These are phyloP conservation scores for Nothocercus nigrocapillus DNA, from an alignment of 2,113 vertebrate species.

Conservation along the genomic window DNA sequence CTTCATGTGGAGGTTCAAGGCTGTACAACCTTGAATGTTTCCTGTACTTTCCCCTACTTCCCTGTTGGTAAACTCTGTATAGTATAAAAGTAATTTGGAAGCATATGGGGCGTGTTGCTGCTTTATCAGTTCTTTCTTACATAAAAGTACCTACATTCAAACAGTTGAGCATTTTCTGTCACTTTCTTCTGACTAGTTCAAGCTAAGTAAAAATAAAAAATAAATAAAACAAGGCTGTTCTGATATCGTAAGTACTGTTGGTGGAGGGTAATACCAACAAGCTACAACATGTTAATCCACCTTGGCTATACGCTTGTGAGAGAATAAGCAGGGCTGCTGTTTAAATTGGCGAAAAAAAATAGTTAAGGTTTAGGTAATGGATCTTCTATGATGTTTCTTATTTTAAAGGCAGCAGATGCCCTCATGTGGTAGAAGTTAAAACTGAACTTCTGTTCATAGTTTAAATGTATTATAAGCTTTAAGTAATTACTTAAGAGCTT, in stretches of 20 bases:
- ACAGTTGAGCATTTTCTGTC: neutral
- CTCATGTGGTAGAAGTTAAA: conserved; percentile 73
- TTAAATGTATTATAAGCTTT: neutral
- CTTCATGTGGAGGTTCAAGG: neutral
- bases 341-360: neutral
- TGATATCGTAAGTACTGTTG: neutral
- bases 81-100: neutral
- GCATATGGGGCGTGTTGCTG: neutral
- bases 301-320: neutral
- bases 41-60: neutral
- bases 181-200: neutral
- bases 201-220: neutral
- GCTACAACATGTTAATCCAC: neutral
- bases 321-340: neutral
- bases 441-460: neutral
- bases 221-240: neutral
- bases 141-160: neutral
- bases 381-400: neutral
- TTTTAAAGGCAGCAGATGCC: conserved; percentile 68
- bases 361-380: neutral
- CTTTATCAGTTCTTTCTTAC: neutral
- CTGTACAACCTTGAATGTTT: neutral
- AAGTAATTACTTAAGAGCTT: conserved; percentile 12
- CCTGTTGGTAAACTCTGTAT: neutral
- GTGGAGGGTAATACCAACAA: neutral